Base-by-base conservation (phyloP, 2,888 invertebrate genomes). In the Anticlea derivata region DNA sequence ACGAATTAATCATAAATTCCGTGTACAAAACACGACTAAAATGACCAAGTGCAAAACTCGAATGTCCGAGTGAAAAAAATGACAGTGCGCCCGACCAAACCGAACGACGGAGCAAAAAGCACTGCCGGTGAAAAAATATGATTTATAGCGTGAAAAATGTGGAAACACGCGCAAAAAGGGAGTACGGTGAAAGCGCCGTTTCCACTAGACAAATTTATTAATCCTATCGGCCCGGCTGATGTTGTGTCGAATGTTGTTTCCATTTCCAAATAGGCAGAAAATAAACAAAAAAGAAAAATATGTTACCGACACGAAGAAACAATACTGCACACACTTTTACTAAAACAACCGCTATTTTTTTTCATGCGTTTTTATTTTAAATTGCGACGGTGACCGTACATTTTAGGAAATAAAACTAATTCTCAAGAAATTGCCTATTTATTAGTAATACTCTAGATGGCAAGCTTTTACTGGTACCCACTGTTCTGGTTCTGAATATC, bases 141-240 rank as follows among this genome's bases (percentile, higher is more conserved):
- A 91, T 91, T 90, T 90, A 91, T 86, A 61, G 79, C 84, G 80
- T 86, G 90, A 91, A 91, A 91, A 90, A 91, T 91, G 90, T 88
- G 87, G 83, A 89, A 89, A 87, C 86, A 88, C 86, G 84, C 86
- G 83, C 82, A 86, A 79, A 86, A 86, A 85, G 81, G 80, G 79
- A 79, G 71, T 73, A 78, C 72, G 83, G 83, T 83, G 86, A 86
- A 87, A 87, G 83, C 88, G 81, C 80, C 77, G 70, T 83, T 86
- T 83, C 80, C 83, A 82, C 84, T 80, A 82, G 81, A 87, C 88
- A 83, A 86, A 89, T 88, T 86, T 87, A 88, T 89, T 89, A 89
- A 88, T 84, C 81, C 83, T 82, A 84, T 81, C 79, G 81, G 76
- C 66, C 57, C 64, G 71, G 71, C 62, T 68, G 72, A 61, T 73